Percentiles rank a stretch among this genome's conserved stretches.
phyloP scores from a whole-genome alignment of 2,113 vertebrate genomes.

The Calidris pugnax region DNA sequence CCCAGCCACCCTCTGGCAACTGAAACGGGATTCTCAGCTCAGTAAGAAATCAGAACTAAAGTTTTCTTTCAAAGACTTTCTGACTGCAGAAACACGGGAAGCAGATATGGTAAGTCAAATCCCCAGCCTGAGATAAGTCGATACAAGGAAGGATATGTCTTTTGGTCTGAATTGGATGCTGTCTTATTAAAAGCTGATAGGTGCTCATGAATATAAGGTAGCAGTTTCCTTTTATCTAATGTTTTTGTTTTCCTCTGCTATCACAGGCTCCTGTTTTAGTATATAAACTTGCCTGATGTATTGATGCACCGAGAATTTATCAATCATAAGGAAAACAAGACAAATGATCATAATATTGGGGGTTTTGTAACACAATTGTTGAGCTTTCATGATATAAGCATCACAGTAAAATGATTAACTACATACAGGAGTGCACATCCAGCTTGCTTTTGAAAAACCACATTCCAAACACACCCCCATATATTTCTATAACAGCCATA shows the following conservation, averaged over 20 bases:
- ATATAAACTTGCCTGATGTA: background rate
- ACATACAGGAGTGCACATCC: background rate
- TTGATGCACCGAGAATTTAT: background rate
- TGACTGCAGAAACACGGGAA: background rate
- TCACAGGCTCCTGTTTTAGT: background rate
- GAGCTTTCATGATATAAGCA: background rate
- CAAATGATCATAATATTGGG: background rate
- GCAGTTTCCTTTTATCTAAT: background rate
- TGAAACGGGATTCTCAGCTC: background rate
- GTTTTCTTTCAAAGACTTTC: slow-evolving; percentile 11
- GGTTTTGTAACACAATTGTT: background rate
- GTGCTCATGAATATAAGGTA: background rate
- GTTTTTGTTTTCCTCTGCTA: background rate
- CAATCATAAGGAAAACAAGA: background rate
- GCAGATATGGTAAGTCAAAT: slow-evolving; percentile 4
- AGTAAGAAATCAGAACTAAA: slow-evolving; percentile 12
- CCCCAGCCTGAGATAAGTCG: background rate
- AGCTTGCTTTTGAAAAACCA: background rate
- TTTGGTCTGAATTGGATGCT: background rate
- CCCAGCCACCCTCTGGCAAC: background rate
- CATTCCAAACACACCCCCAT: background rate
- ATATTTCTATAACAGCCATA: background rate
- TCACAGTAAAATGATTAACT: background rate
- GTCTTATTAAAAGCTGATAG: slow-evolving; percentile 22
- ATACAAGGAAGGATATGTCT: background rate